These are phyloP conservation scores for Sinocyclocheilus maitianheensis DNA, from an alignment of 2,113 vertebrate genomes.

Conservation along the genomic window DNA sequence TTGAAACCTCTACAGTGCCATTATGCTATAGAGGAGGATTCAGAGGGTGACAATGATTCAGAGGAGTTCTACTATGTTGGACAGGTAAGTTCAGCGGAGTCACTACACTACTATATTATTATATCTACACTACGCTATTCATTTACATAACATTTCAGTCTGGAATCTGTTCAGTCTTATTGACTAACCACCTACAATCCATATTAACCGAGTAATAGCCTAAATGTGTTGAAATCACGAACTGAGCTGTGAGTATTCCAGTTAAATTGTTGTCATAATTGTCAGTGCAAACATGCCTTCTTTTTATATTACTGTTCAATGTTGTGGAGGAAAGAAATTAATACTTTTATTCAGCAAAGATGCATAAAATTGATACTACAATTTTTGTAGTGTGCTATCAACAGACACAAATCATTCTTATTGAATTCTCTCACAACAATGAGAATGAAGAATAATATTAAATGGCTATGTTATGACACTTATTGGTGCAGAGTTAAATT, in stretches of 20 bases:
- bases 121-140: background rate
- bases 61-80: conserved; percentile 92
- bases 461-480: background rate
- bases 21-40: conserved; percentile 88
- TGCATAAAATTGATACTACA: background rate
- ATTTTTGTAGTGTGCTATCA: background rate
- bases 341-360: background rate
- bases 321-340: background rate
- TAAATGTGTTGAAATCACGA: too few species aligned
- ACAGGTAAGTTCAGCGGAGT: conserved; percentile 75
- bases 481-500: background rate
- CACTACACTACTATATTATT: background rate
- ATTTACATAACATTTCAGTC: background rate
- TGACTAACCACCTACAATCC: too few species aligned
- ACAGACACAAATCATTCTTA: background rate
- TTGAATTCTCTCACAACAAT: background rate
- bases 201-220: too few species aligned
- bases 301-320: background rate
- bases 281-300: background rate
- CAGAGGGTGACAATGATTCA: conserved; percentile 90
- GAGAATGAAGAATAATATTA: too few species aligned
- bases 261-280: background rate
- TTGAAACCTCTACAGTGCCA: conserved; percentile 72
- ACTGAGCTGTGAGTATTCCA: too few species aligned
- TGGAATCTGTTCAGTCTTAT: background rate